Conservation (phyloP, 2,888 invertebrate species). For the Nephrotoma flavescens region DNA sequence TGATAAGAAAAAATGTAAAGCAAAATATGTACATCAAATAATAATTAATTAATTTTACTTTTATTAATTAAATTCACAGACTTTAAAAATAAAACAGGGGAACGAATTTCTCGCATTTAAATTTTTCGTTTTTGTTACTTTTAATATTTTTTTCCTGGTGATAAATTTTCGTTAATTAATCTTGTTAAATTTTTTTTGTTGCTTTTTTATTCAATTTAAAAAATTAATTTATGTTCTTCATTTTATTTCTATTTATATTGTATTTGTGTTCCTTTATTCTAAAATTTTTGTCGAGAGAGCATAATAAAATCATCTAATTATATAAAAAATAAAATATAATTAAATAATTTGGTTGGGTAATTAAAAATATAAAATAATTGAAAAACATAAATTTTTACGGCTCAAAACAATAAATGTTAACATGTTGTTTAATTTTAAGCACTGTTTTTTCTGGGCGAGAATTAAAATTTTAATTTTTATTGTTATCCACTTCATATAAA, state of each 20-base stretch:
- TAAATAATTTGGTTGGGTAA: not conserved
- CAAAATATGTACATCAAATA: not conserved
- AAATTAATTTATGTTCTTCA: not conserved
- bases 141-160: not conserved
- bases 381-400: not conserved
- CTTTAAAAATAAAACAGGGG: not conserved
- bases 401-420: not conserved
- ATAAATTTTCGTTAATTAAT: not conserved
- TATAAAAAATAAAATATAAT: not conserved
- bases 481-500: no score
- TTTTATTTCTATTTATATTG: not conserved
- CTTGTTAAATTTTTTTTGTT: not conserved
- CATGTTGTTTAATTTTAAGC: not conserved
- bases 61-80: not conserved
- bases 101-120: not conserved
- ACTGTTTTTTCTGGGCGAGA: not conserved
- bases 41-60: not conserved
- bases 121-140: not conserved
- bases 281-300: not conserved
- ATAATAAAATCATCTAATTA: not conserved
- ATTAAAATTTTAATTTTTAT: not conserved
- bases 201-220: not conserved
- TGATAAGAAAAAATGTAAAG: not conserved
- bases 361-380: not conserved
- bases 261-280: not conserved